Percentiles rank a stretch among this genome's conserved stretches.
Evolutionary conservation across 2,797 vertebrate genomes (phyloP).

Genomic region (Anolis apletophallus): DNA sequence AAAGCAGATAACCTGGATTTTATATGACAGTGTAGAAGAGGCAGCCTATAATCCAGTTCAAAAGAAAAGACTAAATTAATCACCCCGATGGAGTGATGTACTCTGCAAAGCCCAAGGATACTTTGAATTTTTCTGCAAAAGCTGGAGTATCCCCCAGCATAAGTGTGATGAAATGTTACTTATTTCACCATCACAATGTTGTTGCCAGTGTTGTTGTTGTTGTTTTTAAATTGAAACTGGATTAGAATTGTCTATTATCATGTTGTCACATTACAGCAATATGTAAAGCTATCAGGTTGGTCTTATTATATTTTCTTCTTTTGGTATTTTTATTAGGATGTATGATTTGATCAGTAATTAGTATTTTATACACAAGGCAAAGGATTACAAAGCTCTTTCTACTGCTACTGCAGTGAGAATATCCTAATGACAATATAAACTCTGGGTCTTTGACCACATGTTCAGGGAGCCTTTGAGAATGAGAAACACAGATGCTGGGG

Average conservation of each 20-base stretch:
- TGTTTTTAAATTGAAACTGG: not conserved
- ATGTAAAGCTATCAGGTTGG: not conserved
- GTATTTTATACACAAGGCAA: not conserved
- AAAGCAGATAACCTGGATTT: too few relatives aligned
- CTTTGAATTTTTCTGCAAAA: too few relatives aligned
- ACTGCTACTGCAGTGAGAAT: not conserved
- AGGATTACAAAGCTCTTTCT: not conserved
- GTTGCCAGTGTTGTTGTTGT: not conserved
- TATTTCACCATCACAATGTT: not conserved
- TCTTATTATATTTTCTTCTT: not conserved
- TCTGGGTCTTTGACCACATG: not conserved
- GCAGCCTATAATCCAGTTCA: too few relatives aligned
- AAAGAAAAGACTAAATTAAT: too few relatives aligned
- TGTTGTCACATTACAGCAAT: not conserved
- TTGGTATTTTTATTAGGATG: not conserved
- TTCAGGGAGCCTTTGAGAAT: not conserved
- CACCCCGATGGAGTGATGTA: too few relatives aligned
- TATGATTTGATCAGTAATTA: not conserved
- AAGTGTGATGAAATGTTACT: not conserved
- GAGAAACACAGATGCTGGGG: not conserved
- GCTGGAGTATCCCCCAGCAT: too few relatives aligned
- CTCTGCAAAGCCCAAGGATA: too few relatives aligned
- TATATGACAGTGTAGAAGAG: too few relatives aligned
- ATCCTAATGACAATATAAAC: not conserved
- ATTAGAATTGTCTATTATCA: not conserved